A percentile compares a stretch with the other conserved stretches of the same genome.
phyloP scores from a whole-genome alignment of 2,888 invertebrate genomes.

The Chloroclysta siterata region DNA sequence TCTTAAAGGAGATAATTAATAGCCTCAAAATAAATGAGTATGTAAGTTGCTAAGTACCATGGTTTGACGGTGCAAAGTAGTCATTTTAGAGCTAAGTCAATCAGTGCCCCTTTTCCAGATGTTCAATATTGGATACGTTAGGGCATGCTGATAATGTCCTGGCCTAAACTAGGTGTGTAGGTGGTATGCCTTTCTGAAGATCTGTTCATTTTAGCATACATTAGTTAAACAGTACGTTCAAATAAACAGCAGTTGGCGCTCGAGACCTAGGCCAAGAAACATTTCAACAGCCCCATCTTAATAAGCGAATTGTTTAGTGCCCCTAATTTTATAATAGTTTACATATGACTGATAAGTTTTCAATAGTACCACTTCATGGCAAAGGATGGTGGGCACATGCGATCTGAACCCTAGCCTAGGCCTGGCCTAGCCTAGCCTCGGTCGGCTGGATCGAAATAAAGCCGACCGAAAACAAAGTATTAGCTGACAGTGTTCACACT shows the following conservation, averaged over 20 bases:
- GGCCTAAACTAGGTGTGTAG: slow-evolving; percentile 8
- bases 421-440: too few species aligned
- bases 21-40: slow-evolving; percentile 1
- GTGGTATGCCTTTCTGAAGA: not conserved
- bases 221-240: not conserved
- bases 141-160: slow-evolving; percentile 13
- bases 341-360: not conserved
- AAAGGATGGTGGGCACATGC: slow-evolving; percentile 15
- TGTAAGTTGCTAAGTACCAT: slow-evolving; percentile 3
- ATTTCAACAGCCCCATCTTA: slow-evolving; percentile 3
- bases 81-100: slow-evolving; percentile 34
- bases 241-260: not conserved
- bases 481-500: not conserved
- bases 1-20: not conserved
- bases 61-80: slow-evolving; percentile 37
- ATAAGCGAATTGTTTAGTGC: slow-evolving; percentile 14
- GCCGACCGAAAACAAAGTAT: not conserved
- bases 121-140: not conserved
- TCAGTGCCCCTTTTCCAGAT: slow-evolving; percentile 8
- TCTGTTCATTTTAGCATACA: not conserved
- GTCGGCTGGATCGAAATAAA: too few species aligned
- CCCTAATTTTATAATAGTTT: slow-evolving; percentile 14
- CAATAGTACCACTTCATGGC: slow-evolving; percentile 12
- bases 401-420: not conserved
- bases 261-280: slow-evolving; percentile 20